Conservation (phyloP, 1,140 invertebrate genomes). For the Drosophila sechellia region DNA sequence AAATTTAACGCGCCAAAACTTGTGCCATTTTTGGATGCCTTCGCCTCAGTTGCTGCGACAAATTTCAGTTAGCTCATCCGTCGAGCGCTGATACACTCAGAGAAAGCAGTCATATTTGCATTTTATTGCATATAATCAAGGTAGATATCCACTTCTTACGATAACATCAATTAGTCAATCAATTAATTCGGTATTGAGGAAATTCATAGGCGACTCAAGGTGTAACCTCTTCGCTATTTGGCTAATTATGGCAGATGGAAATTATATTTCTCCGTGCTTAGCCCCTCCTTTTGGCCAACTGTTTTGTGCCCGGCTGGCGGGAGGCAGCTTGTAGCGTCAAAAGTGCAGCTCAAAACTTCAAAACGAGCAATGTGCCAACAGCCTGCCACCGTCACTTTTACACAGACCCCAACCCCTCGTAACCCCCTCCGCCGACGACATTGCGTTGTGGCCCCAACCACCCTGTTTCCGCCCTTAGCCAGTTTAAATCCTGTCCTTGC, state of each 20-base stretch:
- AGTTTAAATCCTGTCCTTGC: conserved; percentile 45
- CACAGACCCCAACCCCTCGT: neutral
- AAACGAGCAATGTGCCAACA: conserved; percentile 72
- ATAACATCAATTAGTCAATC: too few species aligned
- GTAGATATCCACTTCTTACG: neutral
- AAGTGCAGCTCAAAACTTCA: conserved; percentile 81
- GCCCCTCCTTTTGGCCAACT: neutral
- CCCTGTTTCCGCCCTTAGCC: conserved; percentile 12
- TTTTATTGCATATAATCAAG: neutral
- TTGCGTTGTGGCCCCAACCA: neutral
- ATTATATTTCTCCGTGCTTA: neutral
- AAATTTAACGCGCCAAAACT: conserved; percentile 78
- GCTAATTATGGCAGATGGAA: too few species aligned
- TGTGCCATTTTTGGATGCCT: conserved; percentile 64
- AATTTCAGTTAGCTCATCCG: conserved; percentile 80
- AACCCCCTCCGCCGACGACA: neutral
- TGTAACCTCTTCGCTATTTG: too few species aligned
- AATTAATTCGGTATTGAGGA: too few species aligned
- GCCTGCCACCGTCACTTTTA: conserved; percentile 26
- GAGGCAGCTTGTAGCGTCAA: conserved; percentile 67
- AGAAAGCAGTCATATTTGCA: neutral
- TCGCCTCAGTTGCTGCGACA: conserved; percentile 64
- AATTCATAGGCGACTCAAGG: too few species aligned
- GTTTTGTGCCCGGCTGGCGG: conserved; percentile 14
- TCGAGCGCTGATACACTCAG: conserved; percentile 25